Conservation (phyloP, 2,888 invertebrate genomes). For the Volucella bombylans region DNA sequence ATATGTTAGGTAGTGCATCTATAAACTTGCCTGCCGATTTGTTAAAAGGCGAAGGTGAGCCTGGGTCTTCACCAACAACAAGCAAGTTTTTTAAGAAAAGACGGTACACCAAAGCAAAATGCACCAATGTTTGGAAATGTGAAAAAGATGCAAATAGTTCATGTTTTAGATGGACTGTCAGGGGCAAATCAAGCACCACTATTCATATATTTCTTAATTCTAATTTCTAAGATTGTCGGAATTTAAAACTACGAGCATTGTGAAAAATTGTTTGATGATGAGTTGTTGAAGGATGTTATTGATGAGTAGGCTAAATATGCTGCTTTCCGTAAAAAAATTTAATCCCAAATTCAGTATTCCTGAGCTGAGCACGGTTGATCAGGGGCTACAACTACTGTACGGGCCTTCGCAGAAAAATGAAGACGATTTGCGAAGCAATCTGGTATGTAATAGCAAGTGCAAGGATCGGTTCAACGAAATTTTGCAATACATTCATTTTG, state of each 20-base stretch:
- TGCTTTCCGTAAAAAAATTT: not conserved
- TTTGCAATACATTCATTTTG: slow-evolving; percentile 50
- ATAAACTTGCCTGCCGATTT: not conserved
- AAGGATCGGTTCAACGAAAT: slow-evolving; percentile 45
- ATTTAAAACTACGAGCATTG: not conserved
- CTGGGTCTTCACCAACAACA: not conserved
- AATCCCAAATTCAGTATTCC: slow-evolving; percentile 7
- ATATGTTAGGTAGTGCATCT: not conserved
- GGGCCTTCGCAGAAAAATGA: not conserved
- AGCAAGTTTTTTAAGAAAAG: not conserved
- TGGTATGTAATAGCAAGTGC: slow-evolving; percentile 45
- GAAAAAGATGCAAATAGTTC: too few relatives aligned
- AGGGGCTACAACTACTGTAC: slow-evolving; percentile 11
- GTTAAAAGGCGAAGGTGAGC: not conserved
- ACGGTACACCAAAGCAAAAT: not conserved
- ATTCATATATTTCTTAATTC: not conserved
- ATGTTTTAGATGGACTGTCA: too few relatives aligned
- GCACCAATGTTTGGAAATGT: not conserved
- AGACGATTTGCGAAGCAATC: slow-evolving; percentile 3
- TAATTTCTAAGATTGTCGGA: not conserved
- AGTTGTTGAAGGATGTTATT: too few relatives aligned
- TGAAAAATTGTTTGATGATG: too few relatives aligned
- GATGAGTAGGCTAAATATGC: not conserved
- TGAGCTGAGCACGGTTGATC: slow-evolving; percentile 17
- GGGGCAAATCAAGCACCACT: not conserved